These are phyloP conservation scores for Bucco capensis DNA, from an alignment of 2,113 vertebrate species.

Conservation along the genomic window DNA sequence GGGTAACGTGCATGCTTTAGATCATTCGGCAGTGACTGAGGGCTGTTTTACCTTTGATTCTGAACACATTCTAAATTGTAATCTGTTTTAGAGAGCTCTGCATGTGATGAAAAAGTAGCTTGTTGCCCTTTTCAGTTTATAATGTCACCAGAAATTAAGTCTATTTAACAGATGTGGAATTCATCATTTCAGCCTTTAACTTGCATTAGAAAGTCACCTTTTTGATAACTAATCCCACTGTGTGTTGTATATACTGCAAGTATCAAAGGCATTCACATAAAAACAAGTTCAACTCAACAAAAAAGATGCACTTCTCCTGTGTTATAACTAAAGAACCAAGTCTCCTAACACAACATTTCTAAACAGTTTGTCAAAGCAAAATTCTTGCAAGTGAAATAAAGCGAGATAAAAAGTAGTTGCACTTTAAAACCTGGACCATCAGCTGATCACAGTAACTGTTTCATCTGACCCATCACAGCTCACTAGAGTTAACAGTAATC, in stretches of 20 bases:
- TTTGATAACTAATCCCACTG: constrained; percentile 58
- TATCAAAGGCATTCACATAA: constrained; percentile 21
- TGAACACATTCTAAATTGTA: constrained; percentile 6
- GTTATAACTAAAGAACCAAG: neutral
- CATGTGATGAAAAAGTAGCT: constrained; percentile 45
- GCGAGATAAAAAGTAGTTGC: neutral
- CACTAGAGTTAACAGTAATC: neutral
- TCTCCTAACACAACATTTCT: neutral
- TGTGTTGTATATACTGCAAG: constrained; percentile 2
- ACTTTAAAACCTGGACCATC: neutral
- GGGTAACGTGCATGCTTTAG: neutral
- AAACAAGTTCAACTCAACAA: neutral
- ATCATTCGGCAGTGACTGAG: neutral
- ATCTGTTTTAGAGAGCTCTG: constrained; percentile 8
- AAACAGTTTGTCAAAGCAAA: neutral
- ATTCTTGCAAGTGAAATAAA: neutral
- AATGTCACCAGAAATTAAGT: constrained; percentile 69
- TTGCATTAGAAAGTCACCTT: constrained; percentile 50
- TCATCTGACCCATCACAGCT: neutral
- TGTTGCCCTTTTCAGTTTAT: constrained; percentile 73
- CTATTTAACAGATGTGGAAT: constrained; percentile 65
- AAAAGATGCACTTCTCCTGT: neutral
- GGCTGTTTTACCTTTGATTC: neutral
- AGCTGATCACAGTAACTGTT: neutral
- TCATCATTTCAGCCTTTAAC: constrained; percentile 61